Conservation (phyloP, 2,113 vertebrate genomes). For the Sylvietta virens region DNA sequence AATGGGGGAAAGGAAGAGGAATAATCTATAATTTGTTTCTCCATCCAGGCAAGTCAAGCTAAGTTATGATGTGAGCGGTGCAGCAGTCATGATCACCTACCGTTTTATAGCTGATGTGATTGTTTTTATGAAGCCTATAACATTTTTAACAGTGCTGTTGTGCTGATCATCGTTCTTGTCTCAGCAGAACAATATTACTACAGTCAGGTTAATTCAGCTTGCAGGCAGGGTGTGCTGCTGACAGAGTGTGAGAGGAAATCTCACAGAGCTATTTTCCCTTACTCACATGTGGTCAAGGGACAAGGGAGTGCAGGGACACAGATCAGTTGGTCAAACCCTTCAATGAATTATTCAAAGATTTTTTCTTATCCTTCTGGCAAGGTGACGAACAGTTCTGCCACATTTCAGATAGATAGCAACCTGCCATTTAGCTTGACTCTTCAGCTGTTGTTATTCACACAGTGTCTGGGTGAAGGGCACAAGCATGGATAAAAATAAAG, state of each 20-base stretch:
- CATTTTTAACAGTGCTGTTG: constrained; percentile 57
- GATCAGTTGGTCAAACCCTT: not conserved
- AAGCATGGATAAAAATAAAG: not conserved
- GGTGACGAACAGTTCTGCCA: not conserved
- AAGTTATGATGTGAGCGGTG: constrained; percentile 63
- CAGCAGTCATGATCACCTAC: constrained; percentile 69
- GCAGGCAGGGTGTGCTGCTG: not conserved
- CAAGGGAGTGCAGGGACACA: not conserved
- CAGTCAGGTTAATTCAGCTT: constrained; percentile 56
- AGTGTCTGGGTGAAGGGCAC: not conserved
- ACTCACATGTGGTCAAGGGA: not conserved
- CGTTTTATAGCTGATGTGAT: constrained; percentile 71
- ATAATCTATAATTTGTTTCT: constrained; percentile 72
- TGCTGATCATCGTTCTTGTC: constrained; percentile 61
- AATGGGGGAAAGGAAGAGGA: constrained; percentile 29
- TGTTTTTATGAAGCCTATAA: constrained; percentile 74
- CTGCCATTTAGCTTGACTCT: constrained; percentile 34
- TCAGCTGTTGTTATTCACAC: not conserved
- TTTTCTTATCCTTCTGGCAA: constrained; percentile 6
- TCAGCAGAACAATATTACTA: constrained; percentile 66
- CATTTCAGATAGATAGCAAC: not conserved
- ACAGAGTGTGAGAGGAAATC: constrained; percentile 9
- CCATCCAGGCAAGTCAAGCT: constrained; percentile 67
- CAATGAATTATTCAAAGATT: constrained; percentile 43
- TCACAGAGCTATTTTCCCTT: not conserved